Conservation (phyloP, 2,113 vertebrate genomes). For the Vanacampus margaritifer region DNA sequence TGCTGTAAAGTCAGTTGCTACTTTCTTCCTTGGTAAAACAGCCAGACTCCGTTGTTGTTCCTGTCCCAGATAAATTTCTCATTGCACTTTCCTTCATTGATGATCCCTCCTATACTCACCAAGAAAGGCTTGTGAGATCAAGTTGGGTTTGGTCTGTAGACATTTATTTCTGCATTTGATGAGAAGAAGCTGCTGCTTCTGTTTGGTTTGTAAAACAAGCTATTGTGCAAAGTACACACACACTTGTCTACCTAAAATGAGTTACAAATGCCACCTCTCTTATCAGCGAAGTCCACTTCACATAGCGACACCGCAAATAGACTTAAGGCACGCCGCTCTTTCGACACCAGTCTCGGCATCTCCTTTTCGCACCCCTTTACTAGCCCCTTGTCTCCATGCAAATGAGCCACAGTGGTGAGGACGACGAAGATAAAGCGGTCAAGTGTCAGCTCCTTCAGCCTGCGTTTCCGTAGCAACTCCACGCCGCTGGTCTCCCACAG, state of each 20-base stretch:
- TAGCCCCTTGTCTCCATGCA: constrained; percentile 25
- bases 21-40: background rate
- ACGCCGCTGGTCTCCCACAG: constrained; percentile 38
- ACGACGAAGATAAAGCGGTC: constrained; percentile 53
- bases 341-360: constrained; percentile 31
- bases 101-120: background rate
- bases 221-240: background rate
- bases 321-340: background rate
- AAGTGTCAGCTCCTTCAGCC: constrained; percentile 28
- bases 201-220: background rate
- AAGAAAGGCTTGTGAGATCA: background rate
- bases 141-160: background rate
- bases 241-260: constrained; percentile 8
- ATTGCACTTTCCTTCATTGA: background rate
- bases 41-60: background rate
- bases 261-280: constrained; percentile 13
- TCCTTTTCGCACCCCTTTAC: constrained; percentile 39
- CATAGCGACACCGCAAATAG: constrained; percentile 25
- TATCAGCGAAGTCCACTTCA: constrained; percentile 28
- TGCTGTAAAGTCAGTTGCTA: too few relatives aligned
- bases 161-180: background rate
- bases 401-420: constrained; percentile 29
- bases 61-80: too few relatives aligned
- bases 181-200: background rate
- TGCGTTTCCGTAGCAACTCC: constrained; percentile 52